Percentiles rank a stretch among this genome's conserved stretches.
Conservation (phyloP, 2,113 vertebrate species). For the Syngnathoides biaculeatus region DNA sequence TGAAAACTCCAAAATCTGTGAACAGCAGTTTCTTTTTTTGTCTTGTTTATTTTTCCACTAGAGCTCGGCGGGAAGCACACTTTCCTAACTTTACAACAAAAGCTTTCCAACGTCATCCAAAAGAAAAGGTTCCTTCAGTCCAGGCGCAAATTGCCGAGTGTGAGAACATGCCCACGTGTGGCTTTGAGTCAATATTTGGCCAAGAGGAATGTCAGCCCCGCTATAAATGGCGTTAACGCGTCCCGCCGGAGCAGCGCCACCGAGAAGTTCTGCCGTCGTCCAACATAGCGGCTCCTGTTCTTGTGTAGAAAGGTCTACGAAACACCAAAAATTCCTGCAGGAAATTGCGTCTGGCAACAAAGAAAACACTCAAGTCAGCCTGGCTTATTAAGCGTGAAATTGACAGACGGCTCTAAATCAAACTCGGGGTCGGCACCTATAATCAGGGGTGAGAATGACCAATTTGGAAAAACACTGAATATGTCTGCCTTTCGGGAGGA, state of each 20-base stretch:
- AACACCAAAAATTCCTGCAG: conserved; percentile 24
- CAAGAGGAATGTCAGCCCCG: conserved; percentile 20
- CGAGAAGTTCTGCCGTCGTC: conserved; percentile 16
- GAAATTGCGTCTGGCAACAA: conserved; percentile 22
- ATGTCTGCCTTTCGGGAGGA: no score
- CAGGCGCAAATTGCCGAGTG: conserved; percentile 2
- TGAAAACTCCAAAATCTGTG: no score
- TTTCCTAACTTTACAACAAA: background rate
- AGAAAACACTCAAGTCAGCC: conserved; percentile 1
- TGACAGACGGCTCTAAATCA: background rate
- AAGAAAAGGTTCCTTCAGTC: conserved; percentile 1
- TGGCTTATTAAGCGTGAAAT: background rate
- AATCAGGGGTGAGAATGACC: no score
- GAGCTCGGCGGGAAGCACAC: background rate
- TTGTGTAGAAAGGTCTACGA: conserved; percentile 15
- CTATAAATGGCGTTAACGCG: conserved; percentile 26
- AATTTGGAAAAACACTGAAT: no score
- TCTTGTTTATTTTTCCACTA: background rate
- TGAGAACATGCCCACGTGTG: conserved; percentile 16
- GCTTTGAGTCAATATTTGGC: conserved; percentile 37
- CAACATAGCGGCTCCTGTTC: conserved; percentile 27
- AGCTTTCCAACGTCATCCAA: background rate
- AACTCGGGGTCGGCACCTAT: background rate
- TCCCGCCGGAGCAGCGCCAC: conserved; percentile 25
- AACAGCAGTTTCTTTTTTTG: no score